Base-by-base conservation (phyloP, 2,797 vertebrate species). In the Serranus cabrilla region DNA sequence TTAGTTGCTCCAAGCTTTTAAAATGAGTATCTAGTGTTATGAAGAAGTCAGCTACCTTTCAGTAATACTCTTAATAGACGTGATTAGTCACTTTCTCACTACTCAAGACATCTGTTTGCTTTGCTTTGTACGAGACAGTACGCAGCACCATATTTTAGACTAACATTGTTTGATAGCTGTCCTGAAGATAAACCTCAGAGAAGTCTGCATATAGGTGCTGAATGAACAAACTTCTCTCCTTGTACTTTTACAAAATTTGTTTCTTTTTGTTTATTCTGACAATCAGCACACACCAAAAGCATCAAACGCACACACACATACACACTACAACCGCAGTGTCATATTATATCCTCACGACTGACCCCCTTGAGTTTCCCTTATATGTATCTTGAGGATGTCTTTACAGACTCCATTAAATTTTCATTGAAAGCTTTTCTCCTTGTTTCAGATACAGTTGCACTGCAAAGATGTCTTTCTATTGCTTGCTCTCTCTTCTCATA, bases 391-490 rank as follows among this genome's bases (percentile, higher is more conserved):
- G 64, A 74, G 71, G 76, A 52, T 54, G 46, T 74, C 47, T 71
- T 52, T 62, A 45, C 47, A 25, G 58, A 70, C 64, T 65, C 68
- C 42, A 20, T 78, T 50, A 7, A 37, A 14, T 50, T 77, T 83
- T 66, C 58, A 80, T 21, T 46, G 31, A 52, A 70, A 50, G 52
- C 71, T 85, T 81, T 81, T 74, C 82, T 88, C 72, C 70, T 88
- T 71, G 69, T 86, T 91, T 87, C 69, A 54, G 70, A 82, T 82
- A 91, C 77, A 81, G 79, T 88, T 83, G 90, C 90, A 89, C 90
- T 92, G 91, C 91, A 93, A 91, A 91, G 85, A 90, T 92, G 85
- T 92, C 87, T 93, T 91, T 93, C 87, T 91, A 82, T 76, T 49
- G 76, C 78, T 89, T 60, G 83, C 85, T 91, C 87, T 90, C 84